Conservation (phyloP, 2,888 invertebrate genomes). For the Panzeria rudis region DNA sequence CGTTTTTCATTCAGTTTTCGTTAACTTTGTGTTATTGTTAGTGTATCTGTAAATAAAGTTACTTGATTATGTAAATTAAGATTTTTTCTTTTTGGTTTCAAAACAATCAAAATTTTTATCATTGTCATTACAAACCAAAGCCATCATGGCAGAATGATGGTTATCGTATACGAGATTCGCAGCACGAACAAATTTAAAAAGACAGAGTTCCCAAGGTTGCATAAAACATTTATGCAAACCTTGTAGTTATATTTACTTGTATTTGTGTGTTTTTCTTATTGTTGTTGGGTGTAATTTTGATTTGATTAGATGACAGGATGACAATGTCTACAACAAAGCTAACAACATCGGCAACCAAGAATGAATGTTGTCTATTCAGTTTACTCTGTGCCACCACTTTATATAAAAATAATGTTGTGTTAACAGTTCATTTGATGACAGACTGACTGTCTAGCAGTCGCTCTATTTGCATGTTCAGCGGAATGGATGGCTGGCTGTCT, state of each 20-base stretch:
- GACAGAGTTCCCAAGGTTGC: constrained; percentile 42
- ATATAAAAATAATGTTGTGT: constrained; percentile 34
- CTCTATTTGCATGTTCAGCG: background rate
- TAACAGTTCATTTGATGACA: constrained; percentile 5
- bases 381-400: constrained; percentile 33
- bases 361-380: constrained; percentile 8
- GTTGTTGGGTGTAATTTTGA: constrained; percentile 47
- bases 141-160: background rate
- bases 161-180: background rate
- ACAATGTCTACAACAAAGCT: background rate
- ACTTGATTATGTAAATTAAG: constrained; percentile 54
- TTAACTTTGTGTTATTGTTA: constrained; percentile 5
- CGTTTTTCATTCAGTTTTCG: background rate
- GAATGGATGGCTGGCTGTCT: background rate
- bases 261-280: background rate
- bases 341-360: background rate
- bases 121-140: constrained; percentile 37
- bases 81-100: constrained; percentile 13
- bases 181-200: background rate
- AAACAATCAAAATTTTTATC: constrained; percentile 46
- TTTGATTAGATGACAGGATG: constrained; percentile 56
- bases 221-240: constrained; percentile 10
- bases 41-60: constrained; percentile 22
- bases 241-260: constrained; percentile 21
- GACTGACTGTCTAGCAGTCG: constrained; percentile 1